Evolutionary conservation across 2,888 invertebrate species (phyloP).

Genomic region (Meta bourneti): DNA sequence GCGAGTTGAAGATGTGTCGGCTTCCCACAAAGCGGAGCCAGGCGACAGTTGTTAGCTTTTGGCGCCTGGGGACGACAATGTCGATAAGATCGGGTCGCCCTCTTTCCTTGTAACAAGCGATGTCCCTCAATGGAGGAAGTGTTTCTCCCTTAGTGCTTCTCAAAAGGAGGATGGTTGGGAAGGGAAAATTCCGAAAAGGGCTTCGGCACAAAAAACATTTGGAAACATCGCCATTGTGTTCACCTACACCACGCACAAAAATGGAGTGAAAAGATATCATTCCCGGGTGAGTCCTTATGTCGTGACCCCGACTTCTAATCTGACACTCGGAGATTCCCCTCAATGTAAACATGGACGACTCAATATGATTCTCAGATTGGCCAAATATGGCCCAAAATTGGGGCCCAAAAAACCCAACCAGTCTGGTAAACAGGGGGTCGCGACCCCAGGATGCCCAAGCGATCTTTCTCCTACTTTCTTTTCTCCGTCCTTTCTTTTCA

Average conservation of each 20-base stretch:
- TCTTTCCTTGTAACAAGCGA: neutral
- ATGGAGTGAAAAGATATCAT: constrained; percentile 15
- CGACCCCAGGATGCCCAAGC: too few relatives aligned
- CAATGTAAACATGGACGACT: neutral
- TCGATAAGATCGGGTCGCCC: constrained; percentile 62
- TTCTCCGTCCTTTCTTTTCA: too few relatives aligned
- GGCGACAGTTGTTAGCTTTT: constrained; percentile 73
- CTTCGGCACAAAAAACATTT: constrained; percentile 49
- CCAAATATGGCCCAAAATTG: too few relatives aligned
- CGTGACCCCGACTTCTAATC: neutral
- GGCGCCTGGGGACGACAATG: constrained; percentile 71
- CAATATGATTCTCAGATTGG: neutral
- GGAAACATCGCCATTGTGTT: constrained; percentile 36
- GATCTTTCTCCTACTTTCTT: too few relatives aligned
- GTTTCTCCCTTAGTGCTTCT: neutral
- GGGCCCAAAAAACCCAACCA: too few relatives aligned
- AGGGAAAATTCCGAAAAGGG: constrained; percentile 8
- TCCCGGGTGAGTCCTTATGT: too few relatives aligned
- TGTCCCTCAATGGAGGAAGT: constrained; percentile 17
- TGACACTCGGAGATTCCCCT: neutral
- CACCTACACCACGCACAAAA: neutral
- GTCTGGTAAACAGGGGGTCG: too few relatives aligned
- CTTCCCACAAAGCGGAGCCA: constrained; percentile 30
- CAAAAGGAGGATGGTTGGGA: constrained; percentile 54
- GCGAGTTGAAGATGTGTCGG: constrained; percentile 6